Conservation (phyloP, 1,140 invertebrate species). For the Manduca sexta region DNA sequence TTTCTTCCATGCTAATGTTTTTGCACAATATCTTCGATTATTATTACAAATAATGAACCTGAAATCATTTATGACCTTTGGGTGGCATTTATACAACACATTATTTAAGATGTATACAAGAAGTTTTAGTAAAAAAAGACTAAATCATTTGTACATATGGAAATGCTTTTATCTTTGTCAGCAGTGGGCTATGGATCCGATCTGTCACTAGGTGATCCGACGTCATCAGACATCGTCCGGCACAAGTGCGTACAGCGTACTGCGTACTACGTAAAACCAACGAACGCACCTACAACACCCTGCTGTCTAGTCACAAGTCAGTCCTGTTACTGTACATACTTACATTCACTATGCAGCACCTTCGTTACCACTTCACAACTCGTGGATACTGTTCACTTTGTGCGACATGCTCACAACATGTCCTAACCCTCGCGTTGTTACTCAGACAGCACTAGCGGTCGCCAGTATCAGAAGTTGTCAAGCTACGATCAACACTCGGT, state of each 20-base stretch:
- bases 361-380: constrained; percentile 50
- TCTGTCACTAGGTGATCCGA: background rate
- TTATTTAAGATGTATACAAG: background rate
- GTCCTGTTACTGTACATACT: constrained; percentile 28
- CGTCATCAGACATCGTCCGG: background rate
- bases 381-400: constrained; percentile 25
- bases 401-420: constrained; percentile 8
- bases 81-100: constrained; percentile 15
- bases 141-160: background rate
- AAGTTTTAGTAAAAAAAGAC: background rate
- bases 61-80: constrained; percentile 35
- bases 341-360: constrained; percentile 55
- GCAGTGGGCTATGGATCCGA: background rate
- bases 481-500: constrained; percentile 42
- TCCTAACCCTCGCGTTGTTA: background rate
- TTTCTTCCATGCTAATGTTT: constrained; percentile 50
- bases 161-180: background rate
- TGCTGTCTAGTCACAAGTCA: constrained; percentile 42
- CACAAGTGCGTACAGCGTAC: background rate
- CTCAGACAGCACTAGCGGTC: constrained; percentile 6
- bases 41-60: constrained; percentile 37
- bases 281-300: constrained; percentile 19
- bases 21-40: constrained; percentile 42
- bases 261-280: constrained; percentile 21
- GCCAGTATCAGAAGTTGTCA: constrained; percentile 44